Conservation (phyloP, 2,113 vertebrate species). For the Neogobius melanostomus region DNA sequence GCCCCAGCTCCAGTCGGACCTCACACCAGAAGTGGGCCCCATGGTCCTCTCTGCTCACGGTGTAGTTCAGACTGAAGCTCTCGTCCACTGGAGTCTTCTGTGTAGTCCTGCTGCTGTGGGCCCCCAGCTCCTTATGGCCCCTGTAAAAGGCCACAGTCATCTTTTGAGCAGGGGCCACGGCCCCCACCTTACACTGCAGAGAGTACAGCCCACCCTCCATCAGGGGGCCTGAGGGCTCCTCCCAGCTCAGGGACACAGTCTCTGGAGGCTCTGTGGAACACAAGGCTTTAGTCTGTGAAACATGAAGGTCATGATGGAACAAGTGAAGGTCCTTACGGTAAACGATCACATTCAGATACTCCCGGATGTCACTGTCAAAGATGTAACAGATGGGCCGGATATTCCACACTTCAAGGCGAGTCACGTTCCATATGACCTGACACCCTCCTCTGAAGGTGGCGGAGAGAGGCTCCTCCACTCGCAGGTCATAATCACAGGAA, state of each 20-base stretch:
- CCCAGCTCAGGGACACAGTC: constrained; percentile 31
- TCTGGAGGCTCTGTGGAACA: constrained; percentile 53
- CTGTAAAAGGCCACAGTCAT: constrained; percentile 61
- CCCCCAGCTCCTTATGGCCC: not conserved
- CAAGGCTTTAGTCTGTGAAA: not conserved
- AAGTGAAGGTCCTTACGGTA: not conserved
- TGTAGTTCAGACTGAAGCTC: constrained; percentile 47
- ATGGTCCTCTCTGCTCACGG: constrained; percentile 36
- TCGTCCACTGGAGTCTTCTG: constrained; percentile 40
- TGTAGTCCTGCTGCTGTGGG: not conserved
- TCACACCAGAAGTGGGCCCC: constrained; percentile 58
- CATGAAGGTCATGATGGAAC: not conserved
- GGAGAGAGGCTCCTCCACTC: not conserved
- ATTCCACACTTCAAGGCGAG: not conserved
- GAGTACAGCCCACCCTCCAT: not conserved
- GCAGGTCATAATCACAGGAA: not conserved
- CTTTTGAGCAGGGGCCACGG: constrained; percentile 45
- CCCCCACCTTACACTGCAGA: constrained; percentile 63
- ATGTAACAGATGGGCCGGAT: not conserved
- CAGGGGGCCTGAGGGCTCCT: constrained; percentile 26
- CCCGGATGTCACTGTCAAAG: not conserved
- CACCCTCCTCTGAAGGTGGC: not conserved
- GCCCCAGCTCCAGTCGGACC: constrained; percentile 57
- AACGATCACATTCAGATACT: not conserved
- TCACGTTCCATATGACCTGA: not conserved